Conservation (phyloP, 2,113 vertebrate species). For the Tupaia chinensis region DNA sequence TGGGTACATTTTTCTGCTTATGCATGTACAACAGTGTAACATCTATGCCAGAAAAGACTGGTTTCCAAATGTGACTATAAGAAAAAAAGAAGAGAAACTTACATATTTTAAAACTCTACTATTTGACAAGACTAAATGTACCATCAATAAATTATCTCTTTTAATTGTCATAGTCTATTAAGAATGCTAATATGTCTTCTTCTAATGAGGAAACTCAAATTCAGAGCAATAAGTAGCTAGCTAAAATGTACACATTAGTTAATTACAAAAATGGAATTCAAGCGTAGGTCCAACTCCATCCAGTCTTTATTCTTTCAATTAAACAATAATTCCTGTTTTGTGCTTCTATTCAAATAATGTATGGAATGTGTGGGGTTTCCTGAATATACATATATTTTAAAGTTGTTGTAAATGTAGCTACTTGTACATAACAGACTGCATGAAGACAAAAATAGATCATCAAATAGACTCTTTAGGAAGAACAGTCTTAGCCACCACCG, state of each 20-base stretch:
- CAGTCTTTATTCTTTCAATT: neutral
- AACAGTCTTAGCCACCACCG: neutral
- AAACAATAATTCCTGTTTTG: neutral
- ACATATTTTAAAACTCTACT: neutral
- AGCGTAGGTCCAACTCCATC: neutral
- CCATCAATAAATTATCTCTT: neutral
- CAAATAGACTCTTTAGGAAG: neutral
- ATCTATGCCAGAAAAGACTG: neutral
- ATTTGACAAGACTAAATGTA: neutral
- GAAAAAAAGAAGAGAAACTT: neutral
- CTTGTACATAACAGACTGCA: neutral
- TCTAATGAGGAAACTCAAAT: slow-evolving; percentile 15
- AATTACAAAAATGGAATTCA: neutral
- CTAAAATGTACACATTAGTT: neutral
- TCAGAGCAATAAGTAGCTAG: neutral
- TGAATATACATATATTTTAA: neutral
- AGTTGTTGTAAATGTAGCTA: neutral
- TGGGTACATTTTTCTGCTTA: neutral
- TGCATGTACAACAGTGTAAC: neutral
- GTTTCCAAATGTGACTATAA: neutral
- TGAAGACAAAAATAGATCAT: neutral
- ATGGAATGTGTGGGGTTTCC: neutral
- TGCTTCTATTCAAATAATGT: neutral
- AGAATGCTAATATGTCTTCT: neutral
- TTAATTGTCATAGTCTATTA: neutral